Base-by-base conservation (phyloP, 2,797 vertebrate genomes). In the Pempheris klunzingeri region DNA sequence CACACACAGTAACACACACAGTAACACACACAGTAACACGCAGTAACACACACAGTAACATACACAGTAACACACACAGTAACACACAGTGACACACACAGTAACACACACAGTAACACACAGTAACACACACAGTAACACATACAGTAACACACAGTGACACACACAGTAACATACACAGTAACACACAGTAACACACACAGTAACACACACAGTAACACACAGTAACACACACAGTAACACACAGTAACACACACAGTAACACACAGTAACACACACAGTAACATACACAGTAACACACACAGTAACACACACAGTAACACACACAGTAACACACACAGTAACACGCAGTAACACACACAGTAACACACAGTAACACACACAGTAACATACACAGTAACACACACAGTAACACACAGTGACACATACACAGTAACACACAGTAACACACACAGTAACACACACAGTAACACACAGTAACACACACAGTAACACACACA, bases 1-100 rank as follows among this genome's bases (percentile, higher is more conserved):
- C 59, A 46, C 46, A 24, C 28, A 43, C 58, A 80, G 78, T 80
- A 81, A 83, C n/a, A n/a, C n/a, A n/a, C n/a, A n/a, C n/a, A n/a
- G 30, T 4, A 6, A 32, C 20, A 72, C 4, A 67, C 44, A 49
- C 44, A 66, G 15, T 38, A 24, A 72, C 50, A 59, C 22, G 62
- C 12, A n/a, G 22, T 36, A 26, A 71, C 24, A n/a, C n/a, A n/a
- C n/a, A 38, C 55, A 67, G 3, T 30, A 17, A 38, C 39, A 38
- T 22, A 69, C 18, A 68, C 10, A 34, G 17, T 44, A 3, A 55
- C 14, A 60, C n/a, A 59, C 22, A 60, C 13, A n/a, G n/a, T n/a
- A n/a, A 44, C 39, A 58, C 28, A 53, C 36, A 64, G 30, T 32
- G 6, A 32, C 8, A 7, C n/a, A n/a, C 55, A 32, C 17, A 67